Evolutionary conservation across 2,888 invertebrate genomes (phyloP).

Genomic region (Hyalella azteca): DNA sequence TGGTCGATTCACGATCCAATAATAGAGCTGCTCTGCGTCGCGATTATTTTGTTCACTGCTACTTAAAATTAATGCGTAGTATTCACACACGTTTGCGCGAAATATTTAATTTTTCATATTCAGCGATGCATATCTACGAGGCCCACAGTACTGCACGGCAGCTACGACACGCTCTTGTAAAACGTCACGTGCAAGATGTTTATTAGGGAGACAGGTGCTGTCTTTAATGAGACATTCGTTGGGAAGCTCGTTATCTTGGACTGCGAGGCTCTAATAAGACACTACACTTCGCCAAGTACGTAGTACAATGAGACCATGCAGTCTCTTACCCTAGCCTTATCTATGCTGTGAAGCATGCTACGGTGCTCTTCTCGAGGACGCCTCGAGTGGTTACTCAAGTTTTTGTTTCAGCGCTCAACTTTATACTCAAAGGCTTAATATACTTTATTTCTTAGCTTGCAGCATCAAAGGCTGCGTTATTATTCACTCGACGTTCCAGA

Average conservation of each 20-base stretch:
- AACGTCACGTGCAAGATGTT: background rate
- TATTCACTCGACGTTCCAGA: no score
- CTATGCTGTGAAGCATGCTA: background rate
- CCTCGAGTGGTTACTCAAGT: background rate
- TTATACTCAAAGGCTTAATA: background rate
- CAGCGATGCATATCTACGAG: background rate
- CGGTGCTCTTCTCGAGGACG: background rate
- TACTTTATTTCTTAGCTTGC: background rate
- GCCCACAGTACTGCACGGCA: background rate
- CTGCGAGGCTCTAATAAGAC: background rate
- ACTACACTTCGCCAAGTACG: background rate
- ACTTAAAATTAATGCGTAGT: background rate
- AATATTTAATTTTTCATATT: no score
- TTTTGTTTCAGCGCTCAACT: background rate
- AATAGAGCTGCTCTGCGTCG: background rate
- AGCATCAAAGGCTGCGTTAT: no score
- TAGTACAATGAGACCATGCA: background rate
- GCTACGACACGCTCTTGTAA: background rate
- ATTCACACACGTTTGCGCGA: background rate
- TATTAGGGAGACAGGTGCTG: background rate
- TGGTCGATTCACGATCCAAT: background rate
- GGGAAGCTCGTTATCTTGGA: background rate
- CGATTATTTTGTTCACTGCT: background rate
- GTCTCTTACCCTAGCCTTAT: background rate
- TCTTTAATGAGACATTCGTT: constrained; percentile 30